phyloP scores from a whole-genome alignment of 1,140 invertebrate species.

The Apis florea region DNA sequence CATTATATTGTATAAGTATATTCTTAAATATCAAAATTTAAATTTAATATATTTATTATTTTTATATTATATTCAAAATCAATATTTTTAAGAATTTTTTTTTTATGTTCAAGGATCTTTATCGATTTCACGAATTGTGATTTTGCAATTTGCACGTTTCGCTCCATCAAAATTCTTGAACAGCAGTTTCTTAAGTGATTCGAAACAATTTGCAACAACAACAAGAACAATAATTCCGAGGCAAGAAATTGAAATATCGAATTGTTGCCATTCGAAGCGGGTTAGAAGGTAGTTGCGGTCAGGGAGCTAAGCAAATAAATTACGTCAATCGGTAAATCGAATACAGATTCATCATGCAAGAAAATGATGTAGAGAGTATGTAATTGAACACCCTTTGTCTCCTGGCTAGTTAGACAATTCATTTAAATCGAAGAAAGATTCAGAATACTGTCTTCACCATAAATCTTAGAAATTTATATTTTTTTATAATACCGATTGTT shows the following conservation, averaged over 20 bases:
- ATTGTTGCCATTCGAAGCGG: neutral
- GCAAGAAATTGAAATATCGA: neutral
- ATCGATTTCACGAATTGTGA: too few relatives aligned
- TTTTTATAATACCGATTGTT: too few relatives aligned
- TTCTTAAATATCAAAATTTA: neutral
- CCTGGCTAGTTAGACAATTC: neutral
- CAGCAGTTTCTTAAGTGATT: neutral
- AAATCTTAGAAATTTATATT: too few relatives aligned
- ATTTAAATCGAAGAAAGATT: neutral
- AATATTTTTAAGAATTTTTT: too few relatives aligned
- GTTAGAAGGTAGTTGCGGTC: neutral
- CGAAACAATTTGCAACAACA: too few relatives aligned
- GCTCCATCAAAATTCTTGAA: neutral
- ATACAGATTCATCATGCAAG: conserved; percentile 38
- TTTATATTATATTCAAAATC: too few relatives aligned
- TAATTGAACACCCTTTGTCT: conserved; percentile 29
- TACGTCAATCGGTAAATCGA: conserved; percentile 33
- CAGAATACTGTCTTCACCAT: too few relatives aligned
- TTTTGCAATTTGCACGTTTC: neutral
- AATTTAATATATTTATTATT: neutral
- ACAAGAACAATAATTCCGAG: too few relatives aligned
- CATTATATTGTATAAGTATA: neutral
- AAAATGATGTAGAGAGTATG: neutral
- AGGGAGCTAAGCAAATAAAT: conserved; percentile 7
- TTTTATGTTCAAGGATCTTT: too few relatives aligned